Percentiles rank a stretch among this genome's conserved stretches.
phyloP scores from a whole-genome alignment of 2,888 invertebrate genomes.

The Crocallis elinguaria region DNA sequence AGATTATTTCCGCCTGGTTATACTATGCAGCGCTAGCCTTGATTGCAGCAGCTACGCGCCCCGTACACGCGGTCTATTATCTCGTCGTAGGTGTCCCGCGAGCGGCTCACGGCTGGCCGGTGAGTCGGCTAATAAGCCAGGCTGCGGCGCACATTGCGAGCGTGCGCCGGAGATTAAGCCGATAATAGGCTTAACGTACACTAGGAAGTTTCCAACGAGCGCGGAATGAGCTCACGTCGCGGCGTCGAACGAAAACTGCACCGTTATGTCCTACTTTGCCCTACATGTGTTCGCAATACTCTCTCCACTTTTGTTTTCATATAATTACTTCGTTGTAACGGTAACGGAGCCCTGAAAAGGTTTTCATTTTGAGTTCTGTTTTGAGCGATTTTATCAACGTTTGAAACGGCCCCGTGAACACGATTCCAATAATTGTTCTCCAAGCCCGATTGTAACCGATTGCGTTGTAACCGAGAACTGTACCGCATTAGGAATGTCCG shows the following conservation, averaged over 20 bases:
- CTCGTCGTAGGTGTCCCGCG: neutral
- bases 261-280: constrained; percentile 1
- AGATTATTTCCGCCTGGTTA: too few species aligned
- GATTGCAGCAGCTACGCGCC: neutral
- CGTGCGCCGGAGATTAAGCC: constrained; percentile 10
- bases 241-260: constrained; percentile 5
- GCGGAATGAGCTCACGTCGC: constrained; percentile 14
- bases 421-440: neutral
- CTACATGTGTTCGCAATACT: neutral
- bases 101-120: neutral
- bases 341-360: neutral
- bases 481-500: neutral
- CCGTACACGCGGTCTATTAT: too few species aligned
- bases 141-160: neutral
- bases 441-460: neutral
- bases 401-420: neutral
- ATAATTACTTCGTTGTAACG: constrained; percentile 11
- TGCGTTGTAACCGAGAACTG: neutral
- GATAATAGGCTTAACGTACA: constrained; percentile 14
- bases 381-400: neutral
- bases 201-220: constrained; percentile 5
- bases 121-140: neutral
- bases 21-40: neutral
- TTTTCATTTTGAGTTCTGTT: constrained; percentile 7
- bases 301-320: constrained; percentile 12